Base-by-base conservation (phyloP, 2,888 invertebrate genomes). In the Drosophila lutescens region DNA sequence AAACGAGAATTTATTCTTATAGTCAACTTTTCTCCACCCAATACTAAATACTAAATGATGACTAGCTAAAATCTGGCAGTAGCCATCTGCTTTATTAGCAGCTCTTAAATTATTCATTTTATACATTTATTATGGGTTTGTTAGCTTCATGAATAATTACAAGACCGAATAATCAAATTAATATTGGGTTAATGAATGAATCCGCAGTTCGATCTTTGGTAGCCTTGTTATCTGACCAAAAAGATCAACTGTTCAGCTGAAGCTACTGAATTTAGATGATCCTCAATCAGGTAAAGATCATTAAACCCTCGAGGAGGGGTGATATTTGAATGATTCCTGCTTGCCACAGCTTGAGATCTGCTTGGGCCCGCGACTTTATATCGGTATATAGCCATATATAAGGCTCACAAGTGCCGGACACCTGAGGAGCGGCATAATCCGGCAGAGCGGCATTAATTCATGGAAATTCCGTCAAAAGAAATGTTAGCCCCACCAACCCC, bases 391-490 rank as follows among this genome's bases (percentile, higher is more conserved):
- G 47, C 46, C 49, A 78, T 65, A 55, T 50, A 69, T 71, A 70
- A 65, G 62, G 63, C 55, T 54, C 58, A 59, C 69, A 60, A 51
- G 68, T 77, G 63, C 54, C 77, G 63, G 69, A 69, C 76, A 87
- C 86, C 86, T 76, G 62, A 84, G 77, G 77, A 78, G 71, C 74
- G 78, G 69, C 84, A 68, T 77, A 79, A 78, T 66, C 76, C 81
- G 80, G 75, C 60, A 63, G 62, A 63, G 62, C 70, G 76, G 68
- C 67, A 89, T 86, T 85, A 89, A 89, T 89, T 78, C 89, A 88
- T 88, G 84, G 76, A 85, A 80, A 81, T 87, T 89, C 88, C 88
- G 76, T 89, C 84, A 75, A 86, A 83, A 89, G 89, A 88, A 85
- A 85, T 88, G 79, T 89, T 41, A 46, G n/a, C 20, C 59, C 46